Percentiles rank a stretch among this genome's conserved stretches.
These are phyloP conservation scores for Amphimallon solstitiale DNA, from an alignment of 2,888 invertebrate genomes.

Conservation along the genomic window DNA sequence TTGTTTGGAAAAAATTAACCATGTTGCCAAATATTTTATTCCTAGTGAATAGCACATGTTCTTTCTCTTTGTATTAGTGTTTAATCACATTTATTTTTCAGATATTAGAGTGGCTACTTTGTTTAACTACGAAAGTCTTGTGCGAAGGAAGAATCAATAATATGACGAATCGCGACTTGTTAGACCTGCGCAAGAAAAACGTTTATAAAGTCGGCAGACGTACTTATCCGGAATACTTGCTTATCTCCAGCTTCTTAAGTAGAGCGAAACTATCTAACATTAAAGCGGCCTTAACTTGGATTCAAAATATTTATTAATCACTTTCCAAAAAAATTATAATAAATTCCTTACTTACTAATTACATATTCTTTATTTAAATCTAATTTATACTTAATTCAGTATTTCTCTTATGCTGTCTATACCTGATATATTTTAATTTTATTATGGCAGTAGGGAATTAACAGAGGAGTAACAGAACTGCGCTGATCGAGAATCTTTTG, in stretches of 20 bases:
- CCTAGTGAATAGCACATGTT: too few relatives aligned
- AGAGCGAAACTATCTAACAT: constrained; percentile 72
- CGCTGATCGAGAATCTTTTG: not conserved
- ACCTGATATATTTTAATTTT: too few relatives aligned
- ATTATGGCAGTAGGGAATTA: too few relatives aligned
- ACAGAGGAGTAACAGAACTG: too few relatives aligned
- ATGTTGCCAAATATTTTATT: too few relatives aligned
- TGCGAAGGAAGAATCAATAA: constrained; percentile 68
- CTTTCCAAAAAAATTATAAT: not conserved
- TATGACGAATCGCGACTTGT: constrained; percentile 14
- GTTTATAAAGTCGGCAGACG: constrained; percentile 63
- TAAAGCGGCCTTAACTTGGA: constrained; percentile 72
- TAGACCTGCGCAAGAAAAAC: constrained; percentile 21
- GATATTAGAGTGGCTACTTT: constrained; percentile 80
- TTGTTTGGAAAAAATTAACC: too few relatives aligned
- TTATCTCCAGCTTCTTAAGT: constrained; percentile 76
- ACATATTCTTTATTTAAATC: too few relatives aligned
- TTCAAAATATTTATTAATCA: constrained; percentile 64
- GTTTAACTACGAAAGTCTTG: constrained; percentile 78
- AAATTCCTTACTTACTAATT: too few relatives aligned
- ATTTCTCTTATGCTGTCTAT: too few relatives aligned
- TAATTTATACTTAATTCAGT: too few relatives aligned
- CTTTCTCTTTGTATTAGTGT: constrained; percentile 6
- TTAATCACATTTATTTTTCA: constrained; percentile 55
- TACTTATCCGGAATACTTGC: constrained; percentile 76